A percentile compares a stretch with the other conserved stretches of the same genome.
phyloP scores from a whole-genome alignment of 2,113 vertebrate genomes.

The Psammodynastes pulverulentus region DNA sequence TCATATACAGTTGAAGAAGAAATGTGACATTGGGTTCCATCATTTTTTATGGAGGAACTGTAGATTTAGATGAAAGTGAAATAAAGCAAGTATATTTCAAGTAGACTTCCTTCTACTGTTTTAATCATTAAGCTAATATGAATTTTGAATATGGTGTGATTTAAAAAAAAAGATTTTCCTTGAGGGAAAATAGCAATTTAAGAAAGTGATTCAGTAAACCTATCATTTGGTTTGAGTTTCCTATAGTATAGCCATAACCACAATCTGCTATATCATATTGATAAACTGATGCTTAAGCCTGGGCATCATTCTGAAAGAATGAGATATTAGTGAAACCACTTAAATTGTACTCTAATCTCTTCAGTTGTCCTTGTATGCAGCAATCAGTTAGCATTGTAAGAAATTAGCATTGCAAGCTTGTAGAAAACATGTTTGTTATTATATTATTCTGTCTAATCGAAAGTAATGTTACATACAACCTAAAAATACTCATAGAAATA shows the following conservation, averaged over 20 bases:
- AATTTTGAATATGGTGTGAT: slow-evolving; percentile 42
- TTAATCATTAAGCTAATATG: slow-evolving; percentile 25
- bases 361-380: slow-evolving; percentile 69
- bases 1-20: neutral
- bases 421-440: neutral
- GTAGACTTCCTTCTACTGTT: neutral
- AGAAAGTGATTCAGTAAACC: slow-evolving; percentile 70
- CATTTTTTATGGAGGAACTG: neutral
- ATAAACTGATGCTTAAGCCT: slow-evolving; percentile 78
- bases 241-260: slow-evolving; percentile 76
- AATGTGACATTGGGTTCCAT: neutral
- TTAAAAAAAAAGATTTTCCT: slow-evolving; percentile 64
- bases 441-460: slow-evolving; percentile 8
- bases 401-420: neutral
- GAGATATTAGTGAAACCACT: slow-evolving; percentile 76
- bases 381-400: slow-evolving; percentile 70
- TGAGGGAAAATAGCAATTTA: slow-evolving; percentile 51
- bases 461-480: neutral
- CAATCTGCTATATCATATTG: slow-evolving; percentile 77
- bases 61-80: neutral
- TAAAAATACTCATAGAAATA: neutral
- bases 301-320: slow-evolving; percentile 74
- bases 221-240: slow-evolving; percentile 73
- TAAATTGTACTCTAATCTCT: slow-evolving; percentile 73
- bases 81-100: neutral